Base-by-base conservation (phyloP, 2,888 invertebrate species). In the Saturnia pavonia region DNA sequence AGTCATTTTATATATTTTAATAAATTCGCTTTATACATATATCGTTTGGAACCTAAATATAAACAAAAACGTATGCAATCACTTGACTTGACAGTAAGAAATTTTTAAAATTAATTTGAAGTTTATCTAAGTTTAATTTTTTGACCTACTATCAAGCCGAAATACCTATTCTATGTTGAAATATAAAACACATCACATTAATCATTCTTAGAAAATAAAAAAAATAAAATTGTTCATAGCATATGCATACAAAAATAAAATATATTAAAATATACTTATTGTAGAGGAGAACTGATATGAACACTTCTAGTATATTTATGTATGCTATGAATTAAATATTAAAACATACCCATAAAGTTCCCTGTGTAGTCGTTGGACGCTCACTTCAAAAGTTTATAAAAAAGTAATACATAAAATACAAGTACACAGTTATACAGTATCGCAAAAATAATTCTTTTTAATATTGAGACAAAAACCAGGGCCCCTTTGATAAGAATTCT, bases 1-100 rank as follows among this genome's bases (percentile, higher is more conserved):
- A 80, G 25, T 77, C 73, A 71, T 65, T 14, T 34, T n/a, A 34
- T 12, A 27, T 27, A 22, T 16, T n/a, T 40, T 40, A 14, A 45
- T 22, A 19, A 42, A 27, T 22, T n/a, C 22, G 43, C 16, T 60
- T 60, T 60, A 60, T 60, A 60, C 57, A 60, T 27, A 60, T 60
- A 60, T 27, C 57, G 27, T 60, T 60, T 60, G 12, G 12, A 27
- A 60, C 57, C 25, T 60, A 60, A 60, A 16, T 27, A 27, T 12
- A 22, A 51, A 25, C 9, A 60, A 54, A 54, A 54, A 54, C 22
- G 22, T 27, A 60, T 60, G 11, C 25, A 25, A 25, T 25, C 14
- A 27, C 57, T 14, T 54, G 14, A 51, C n/a, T 54, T 54, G 54
- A 54, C 54, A 54, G 11, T 22, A 54, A 54, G 54, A 54, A n/a